Evolutionary conservation across 2,797 vertebrate species (phyloP), one percentile per base, ranked within the genome.

Genomic region (Molossus alvarezi): DNA sequence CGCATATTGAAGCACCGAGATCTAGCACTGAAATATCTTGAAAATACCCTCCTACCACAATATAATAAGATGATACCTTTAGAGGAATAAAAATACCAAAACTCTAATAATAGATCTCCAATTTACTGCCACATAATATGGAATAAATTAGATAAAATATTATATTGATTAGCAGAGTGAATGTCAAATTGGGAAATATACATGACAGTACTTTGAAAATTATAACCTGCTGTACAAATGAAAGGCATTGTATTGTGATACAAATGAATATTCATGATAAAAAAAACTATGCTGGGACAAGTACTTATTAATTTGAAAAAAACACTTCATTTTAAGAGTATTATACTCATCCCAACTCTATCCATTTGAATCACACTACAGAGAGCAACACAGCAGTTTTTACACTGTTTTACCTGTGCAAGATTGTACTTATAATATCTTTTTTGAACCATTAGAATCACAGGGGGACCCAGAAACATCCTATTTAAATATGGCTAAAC

Each of bases 341-440:
- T 91, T 95, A 58, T 75, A 73, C 60, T 79, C 58, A 72, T 72
- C n/a, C 27, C 25, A 20, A 62, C 23, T 95, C 41, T 65, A 92
- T 83, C 48, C 3, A 51, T 41, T 57, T 88, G 51, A 29, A 33
- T 90, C 55, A 82, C 55, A 82, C 62, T 71, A 20, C 69, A 45
- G 25, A 80, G 55, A 93, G 14, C 10, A 57, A 81, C 2, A 37
- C 0, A 9, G 45, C 29, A 41, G 45, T 79, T 58, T 83, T 95
- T 89, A 57, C 0, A 45, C 9, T 57, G 13, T 25, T 27, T 51
- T 92, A 27, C 65, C 23, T 79, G 82, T 62, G 41, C 20, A 57
- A 92, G 37, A 58, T 37, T 57, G 8, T 58, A 33, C 37, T 84
- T 60, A 23, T 37, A 69, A 2, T 9, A 3, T 18, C 4, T 60